Percentiles rank a stretch among this genome's conserved stretches.
These are phyloP conservation scores for Zosterops lateralis DNA, from an alignment of 2,113 vertebrate genomes.

Conservation along the genomic window DNA sequence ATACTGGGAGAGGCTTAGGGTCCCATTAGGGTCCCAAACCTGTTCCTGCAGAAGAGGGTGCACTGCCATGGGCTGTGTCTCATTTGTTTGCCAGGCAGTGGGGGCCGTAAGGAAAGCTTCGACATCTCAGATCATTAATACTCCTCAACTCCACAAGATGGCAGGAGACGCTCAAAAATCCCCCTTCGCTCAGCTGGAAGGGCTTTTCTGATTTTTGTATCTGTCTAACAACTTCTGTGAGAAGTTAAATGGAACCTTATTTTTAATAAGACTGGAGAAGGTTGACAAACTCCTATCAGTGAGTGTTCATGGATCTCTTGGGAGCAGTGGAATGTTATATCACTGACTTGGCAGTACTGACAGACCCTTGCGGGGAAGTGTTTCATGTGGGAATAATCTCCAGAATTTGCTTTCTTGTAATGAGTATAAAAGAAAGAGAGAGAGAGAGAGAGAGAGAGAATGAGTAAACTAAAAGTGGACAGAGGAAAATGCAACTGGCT, in stretches of 20 bases:
- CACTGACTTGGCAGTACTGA: background rate
- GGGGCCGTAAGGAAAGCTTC: background rate
- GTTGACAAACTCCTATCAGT: background rate
- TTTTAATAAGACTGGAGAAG: background rate
- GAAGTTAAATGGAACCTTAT: background rate
- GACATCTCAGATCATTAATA: background rate
- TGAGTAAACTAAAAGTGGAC: background rate
- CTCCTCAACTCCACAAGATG: constrained; percentile 51
- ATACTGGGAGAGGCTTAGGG: background rate
- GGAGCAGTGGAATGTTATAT: background rate
- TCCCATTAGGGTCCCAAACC: background rate
- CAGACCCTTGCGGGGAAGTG: background rate
- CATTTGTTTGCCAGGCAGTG: rapidly evolving
- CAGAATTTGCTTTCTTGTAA: constrained; percentile 24
- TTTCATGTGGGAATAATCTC: constrained; percentile 30
- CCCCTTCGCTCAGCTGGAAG: background rate
- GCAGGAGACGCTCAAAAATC: constrained; percentile 33
- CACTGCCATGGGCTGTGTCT: background rate
- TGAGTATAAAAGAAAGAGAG: background rate
- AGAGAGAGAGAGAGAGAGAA: background rate
- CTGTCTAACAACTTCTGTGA: background rate
- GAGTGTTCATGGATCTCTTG: background rate
- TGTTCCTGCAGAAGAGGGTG: background rate
- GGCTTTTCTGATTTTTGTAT: background rate
- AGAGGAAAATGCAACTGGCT: constrained; percentile 13